A percentile compares a stretch with the other conserved stretches of the same genome.
These are phyloP conservation scores for Paracyclopina nana DNA, from an alignment of 1,140 invertebrate species.

Conservation along the genomic window DNA sequence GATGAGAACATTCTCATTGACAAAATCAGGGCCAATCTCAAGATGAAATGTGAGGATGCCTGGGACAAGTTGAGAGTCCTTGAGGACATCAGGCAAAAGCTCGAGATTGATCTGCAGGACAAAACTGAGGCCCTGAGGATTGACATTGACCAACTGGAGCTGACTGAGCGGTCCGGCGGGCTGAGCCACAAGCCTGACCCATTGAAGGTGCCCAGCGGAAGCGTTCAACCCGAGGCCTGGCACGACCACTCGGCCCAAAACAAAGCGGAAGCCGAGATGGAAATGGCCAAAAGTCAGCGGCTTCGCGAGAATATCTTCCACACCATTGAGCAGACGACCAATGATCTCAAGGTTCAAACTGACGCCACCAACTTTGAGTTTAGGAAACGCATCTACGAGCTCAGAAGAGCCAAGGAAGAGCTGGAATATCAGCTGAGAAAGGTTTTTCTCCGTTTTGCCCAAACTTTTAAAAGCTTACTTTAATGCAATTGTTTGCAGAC, in stretches of 20 bases:
- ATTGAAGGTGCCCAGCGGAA: conserved; percentile 7
- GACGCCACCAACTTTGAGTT: conserved; percentile 17
- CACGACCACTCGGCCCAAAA: conserved; percentile 9
- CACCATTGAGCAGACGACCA: conserved; percentile 12
- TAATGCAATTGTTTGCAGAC: background rate
- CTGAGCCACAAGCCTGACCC: conserved; percentile 11
- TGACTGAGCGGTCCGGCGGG: background rate
- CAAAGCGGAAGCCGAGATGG: background rate
- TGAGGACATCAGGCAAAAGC: background rate
- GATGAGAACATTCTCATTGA: conserved; percentile 8
- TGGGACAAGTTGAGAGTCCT: conserved; percentile 3
- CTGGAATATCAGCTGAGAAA: conserved; percentile 14
- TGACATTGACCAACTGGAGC: conserved; percentile 8
- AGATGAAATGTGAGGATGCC: conserved; percentile 10
- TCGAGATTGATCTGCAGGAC: conserved; percentile 12
- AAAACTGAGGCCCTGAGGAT: conserved; percentile 9
- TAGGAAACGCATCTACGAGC: conserved; percentile 12
- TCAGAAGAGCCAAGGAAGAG: conserved; percentile 14
- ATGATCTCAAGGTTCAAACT: conserved; percentile 10
- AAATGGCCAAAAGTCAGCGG: conserved; percentile 9
- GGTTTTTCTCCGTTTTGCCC: background rate
- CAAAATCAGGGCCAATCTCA: background rate
- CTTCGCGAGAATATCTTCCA: conserved; percentile 11
- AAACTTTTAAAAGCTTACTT: background rate
- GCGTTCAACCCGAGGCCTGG: conserved; percentile 13